Percentiles rank a stretch among this genome's conserved stretches.
Conservation (phyloP, 2,113 vertebrate species). For the Hippocampus guttulatus region DNA sequence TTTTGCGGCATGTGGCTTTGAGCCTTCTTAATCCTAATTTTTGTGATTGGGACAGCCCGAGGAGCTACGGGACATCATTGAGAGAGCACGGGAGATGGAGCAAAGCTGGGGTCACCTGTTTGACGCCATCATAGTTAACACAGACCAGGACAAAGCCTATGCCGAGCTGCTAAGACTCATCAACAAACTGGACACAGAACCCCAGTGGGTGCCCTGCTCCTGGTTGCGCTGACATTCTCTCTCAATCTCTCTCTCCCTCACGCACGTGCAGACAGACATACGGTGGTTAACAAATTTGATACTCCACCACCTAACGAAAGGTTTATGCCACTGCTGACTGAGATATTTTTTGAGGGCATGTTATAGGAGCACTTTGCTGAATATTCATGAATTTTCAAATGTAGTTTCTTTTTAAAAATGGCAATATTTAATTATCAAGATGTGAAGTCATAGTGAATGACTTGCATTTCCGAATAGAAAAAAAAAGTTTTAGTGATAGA, state of each 20-base stretch:
- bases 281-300: neutral
- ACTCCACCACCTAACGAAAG: neutral
- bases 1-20: slow-evolving; percentile 2
- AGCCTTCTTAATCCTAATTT: neutral
- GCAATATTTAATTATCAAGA: too few relatives aligned
- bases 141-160: slow-evolving; percentile 90
- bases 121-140: slow-evolving; percentile 91
- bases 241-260: neutral
- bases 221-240: slow-evolving; percentile 80
- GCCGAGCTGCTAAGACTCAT: slow-evolving; percentile 90
- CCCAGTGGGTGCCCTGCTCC: slow-evolving; percentile 95
- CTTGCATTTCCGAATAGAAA: too few relatives aligned
- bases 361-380: neutral
- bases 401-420: neutral
- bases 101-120: slow-evolving; percentile 96
- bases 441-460: too few relatives aligned
- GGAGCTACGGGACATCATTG: slow-evolving; percentile 95
- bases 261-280: slow-evolving; percentile 5
- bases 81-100: slow-evolving; percentile 97
- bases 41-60: slow-evolving; percentile 77
- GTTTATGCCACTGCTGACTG: neutral
- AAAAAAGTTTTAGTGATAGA: too few relatives aligned
- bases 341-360: neutral
- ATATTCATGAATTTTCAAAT: neutral
- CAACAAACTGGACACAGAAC: slow-evolving; percentile 97